A percentile compares a stretch with the other conserved stretches of the same genome.
Conservation (phyloP, 2,797 vertebrate species). For the Perodicticus potto region DNA sequence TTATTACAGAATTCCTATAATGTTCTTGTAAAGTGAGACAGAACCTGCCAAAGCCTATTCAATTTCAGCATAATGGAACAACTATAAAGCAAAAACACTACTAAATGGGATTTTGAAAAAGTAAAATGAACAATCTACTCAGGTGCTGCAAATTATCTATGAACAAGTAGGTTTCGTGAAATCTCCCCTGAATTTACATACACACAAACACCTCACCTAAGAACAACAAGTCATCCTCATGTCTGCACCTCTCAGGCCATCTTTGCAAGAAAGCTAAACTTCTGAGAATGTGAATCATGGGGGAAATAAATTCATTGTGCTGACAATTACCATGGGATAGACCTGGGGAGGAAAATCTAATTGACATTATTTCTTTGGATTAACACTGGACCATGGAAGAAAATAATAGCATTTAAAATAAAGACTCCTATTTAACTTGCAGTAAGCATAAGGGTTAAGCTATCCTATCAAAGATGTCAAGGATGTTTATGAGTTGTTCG, state of each 20-base stretch:
- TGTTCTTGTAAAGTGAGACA: not conserved
- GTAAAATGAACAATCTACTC: not conserved
- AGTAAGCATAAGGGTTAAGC: no score
- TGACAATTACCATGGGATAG: not conserved
- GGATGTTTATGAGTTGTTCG: not conserved
- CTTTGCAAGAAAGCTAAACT: not conserved
- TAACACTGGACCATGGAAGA: not conserved
- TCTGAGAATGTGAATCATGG: not conserved
- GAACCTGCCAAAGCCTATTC: not conserved
- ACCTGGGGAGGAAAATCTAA: not conserved
- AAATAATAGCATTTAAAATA: not conserved
- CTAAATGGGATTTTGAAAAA: no score
- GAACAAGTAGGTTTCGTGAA: not conserved
- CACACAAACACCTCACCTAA: not conserved
- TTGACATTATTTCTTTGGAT: not conserved
- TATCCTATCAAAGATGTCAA: not conserved
- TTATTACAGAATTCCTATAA: not conserved
- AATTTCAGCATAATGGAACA: not conserved
- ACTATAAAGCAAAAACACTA: no score
- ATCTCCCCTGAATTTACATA: no score
- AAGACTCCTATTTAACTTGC: not conserved
- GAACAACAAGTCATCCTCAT: not conserved
- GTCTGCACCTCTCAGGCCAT: not conserved
- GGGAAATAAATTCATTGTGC: not conserved
- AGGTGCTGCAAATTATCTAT: not conserved